A percentile compares a stretch with the other conserved stretches of the same genome.
phyloP scores from a whole-genome alignment of 64 coral and sea anemone species.

The Astreopora myriophthalma region DNA sequence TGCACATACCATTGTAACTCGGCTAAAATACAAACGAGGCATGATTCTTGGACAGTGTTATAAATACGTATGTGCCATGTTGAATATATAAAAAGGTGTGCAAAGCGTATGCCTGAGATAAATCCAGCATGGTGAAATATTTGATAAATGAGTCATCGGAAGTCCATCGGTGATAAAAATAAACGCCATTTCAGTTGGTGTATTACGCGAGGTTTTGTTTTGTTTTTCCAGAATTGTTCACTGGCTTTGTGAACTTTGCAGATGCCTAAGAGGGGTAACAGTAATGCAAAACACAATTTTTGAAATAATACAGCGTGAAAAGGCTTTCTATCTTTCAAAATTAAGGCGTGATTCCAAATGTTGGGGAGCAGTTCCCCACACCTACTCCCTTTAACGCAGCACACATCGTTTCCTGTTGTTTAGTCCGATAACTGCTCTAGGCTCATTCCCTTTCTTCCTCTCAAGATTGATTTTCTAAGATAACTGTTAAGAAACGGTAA shows the following conservation, averaged over 20 bases:
- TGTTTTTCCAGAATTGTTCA: background rate
- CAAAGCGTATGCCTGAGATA: no score
- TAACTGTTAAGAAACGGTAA: background rate
- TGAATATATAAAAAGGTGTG: background rate
- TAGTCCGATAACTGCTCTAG: background rate
- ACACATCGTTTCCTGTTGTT: conserved; percentile 13
- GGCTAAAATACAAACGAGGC: background rate
- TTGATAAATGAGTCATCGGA: conserved; percentile 19
- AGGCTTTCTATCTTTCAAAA: background rate
- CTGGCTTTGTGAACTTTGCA: background rate
- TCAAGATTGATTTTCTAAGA: conserved; percentile 9
- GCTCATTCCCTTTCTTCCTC: background rate
- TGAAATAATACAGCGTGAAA: background rate
- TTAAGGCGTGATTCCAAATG: background rate
- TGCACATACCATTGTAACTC: background rate
- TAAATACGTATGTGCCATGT: background rate
- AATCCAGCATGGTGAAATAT: background rate
- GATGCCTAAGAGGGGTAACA: background rate
- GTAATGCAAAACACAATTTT: background rate
- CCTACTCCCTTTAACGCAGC: background rate
- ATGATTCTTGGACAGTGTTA: background rate
- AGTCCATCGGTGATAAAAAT: background rate
- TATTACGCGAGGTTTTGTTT: background rate
- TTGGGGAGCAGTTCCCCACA: background rate
- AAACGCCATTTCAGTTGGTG: background rate